phyloP scores from a whole-genome alignment of 2,888 invertebrate species.

The Drosophila mulleri region DNA sequence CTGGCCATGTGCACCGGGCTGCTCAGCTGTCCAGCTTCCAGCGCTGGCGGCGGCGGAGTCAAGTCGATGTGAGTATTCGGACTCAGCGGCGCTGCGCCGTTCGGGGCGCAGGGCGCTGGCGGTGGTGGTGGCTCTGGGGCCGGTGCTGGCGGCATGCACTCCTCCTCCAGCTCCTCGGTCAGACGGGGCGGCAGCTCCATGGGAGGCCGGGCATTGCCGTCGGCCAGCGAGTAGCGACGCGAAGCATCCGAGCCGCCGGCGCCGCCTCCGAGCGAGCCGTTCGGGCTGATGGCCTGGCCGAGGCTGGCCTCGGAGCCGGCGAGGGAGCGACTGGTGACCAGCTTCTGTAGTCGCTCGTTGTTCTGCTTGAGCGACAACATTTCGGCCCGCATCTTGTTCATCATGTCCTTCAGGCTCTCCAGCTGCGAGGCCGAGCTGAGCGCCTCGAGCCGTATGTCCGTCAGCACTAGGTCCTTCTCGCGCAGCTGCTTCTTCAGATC shows the following conservation, averaged over 20 bases:
- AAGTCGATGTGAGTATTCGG: conserved; percentile 84
- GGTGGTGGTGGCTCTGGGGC: conserved; percentile 85
- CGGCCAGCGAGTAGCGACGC: conserved; percentile 87
- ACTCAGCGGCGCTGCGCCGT: conserved; percentile 71
- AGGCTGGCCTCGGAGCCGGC: conserved; percentile 88
- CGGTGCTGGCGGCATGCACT: conserved; percentile 84
- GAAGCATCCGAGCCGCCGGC: conserved; percentile 84
- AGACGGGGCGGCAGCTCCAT: conserved; percentile 85
- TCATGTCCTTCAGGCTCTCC: conserved; percentile 97
- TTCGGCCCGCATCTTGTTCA: conserved; percentile 97
- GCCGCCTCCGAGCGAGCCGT: conserved; percentile 84
- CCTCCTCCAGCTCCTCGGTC: conserved; percentile 84
- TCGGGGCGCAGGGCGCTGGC: conserved; percentile 64
- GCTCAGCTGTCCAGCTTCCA: conserved; percentile 78
- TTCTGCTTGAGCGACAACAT: conserved; percentile 98
- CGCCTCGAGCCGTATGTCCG: conserved; percentile 98
- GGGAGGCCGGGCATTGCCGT: conserved; percentile 85
- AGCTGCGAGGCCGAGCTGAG: conserved; percentile 98
- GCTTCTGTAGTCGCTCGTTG: conserved; percentile 95
- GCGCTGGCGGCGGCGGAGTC: conserved; percentile 85
- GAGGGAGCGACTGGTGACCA: conserved; percentile 90
- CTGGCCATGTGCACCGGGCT: conserved; percentile 83
- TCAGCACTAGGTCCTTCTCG: conserved; percentile 97
- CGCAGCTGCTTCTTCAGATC: conserved; percentile 96
- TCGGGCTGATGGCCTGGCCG: conserved; percentile 85